Percentiles rank a stretch among this genome's conserved stretches.
These are phyloP conservation scores for Rhinogobio ventralis DNA, from an alignment of 2,797 vertebrate species.

Conservation along the genomic window DNA sequence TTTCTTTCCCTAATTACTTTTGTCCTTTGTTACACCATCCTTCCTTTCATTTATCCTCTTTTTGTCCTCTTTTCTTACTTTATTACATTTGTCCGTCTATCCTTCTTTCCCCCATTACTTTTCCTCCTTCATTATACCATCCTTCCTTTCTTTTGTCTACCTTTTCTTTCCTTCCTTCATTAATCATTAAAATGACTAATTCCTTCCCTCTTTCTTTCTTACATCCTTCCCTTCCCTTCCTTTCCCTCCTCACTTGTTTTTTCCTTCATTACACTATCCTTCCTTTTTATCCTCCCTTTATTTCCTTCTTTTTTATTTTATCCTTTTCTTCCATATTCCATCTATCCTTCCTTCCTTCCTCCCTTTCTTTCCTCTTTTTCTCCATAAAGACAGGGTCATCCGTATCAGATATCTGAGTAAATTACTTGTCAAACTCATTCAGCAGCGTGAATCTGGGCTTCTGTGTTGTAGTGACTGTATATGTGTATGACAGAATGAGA, in stretches of 20 bases:
- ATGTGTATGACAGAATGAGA: background rate
- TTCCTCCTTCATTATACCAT: no score
- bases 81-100: no score
- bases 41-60: no score
- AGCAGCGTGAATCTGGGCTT: conserved; percentile 37
- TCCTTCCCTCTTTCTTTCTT: background rate
- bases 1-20: background rate
- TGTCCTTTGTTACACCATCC: no score
- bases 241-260: background rate
- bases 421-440: conserved; percentile 65
- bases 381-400: conserved; percentile 42
- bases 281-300: background rate
- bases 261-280: background rate
- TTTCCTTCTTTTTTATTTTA: background rate
- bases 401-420: conserved; percentile 61
- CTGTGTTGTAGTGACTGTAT: conserved; percentile 16
- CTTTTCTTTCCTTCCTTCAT: background rate
- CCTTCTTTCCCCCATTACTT: no score
- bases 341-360: background rate
- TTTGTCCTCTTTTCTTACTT: no score
- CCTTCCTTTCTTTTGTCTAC: no score
- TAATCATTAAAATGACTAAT: background rate
- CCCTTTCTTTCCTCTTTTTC: background rate
- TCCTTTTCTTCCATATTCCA: background rate
- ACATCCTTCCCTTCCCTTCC: background rate